Conservation (phyloP, 2,113 vertebrate genomes). For the Serilophus lunatus region DNA sequence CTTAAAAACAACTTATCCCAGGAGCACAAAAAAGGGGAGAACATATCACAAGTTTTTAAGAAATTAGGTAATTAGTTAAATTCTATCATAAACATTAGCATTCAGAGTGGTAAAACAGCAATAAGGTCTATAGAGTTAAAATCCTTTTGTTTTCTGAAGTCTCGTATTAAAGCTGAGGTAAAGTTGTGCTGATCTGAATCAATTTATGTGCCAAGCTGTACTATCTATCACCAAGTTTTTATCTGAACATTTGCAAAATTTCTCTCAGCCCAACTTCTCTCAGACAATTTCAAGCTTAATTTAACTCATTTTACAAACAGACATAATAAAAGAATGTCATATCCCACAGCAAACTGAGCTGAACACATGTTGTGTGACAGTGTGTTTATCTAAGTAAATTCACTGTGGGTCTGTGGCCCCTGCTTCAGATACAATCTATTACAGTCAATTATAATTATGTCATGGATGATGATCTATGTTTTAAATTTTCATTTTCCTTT, state of each 20-base stretch:
- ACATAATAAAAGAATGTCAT: background rate
- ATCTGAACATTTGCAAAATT: constrained; percentile 53
- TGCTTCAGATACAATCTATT: background rate
- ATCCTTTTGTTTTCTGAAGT: background rate
- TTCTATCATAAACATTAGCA: background rate
- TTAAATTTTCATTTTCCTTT: background rate
- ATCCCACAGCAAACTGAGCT: constrained; percentile 8
- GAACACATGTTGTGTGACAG: background rate
- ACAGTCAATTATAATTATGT: background rate
- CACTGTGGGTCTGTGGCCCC: background rate
- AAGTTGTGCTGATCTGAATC: background rate
- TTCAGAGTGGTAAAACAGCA: background rate
- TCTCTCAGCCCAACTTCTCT: constrained; percentile 30
- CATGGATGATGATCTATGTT: background rate
- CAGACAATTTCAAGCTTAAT: constrained; percentile 66
- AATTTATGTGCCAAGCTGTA: background rate
- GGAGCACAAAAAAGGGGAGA: background rate
- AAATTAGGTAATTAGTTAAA: background rate
- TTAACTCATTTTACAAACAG: constrained; percentile 45
- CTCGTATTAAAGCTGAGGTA: background rate
- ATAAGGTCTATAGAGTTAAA: background rate
- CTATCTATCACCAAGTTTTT: background rate
- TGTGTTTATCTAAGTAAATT: constrained; percentile 22
- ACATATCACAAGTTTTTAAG: background rate
- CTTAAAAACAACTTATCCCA: background rate